These are phyloP conservation scores for Plutomurus gul DNA, from an alignment of 1,140 invertebrate genomes.

Conservation along the genomic window DNA sequence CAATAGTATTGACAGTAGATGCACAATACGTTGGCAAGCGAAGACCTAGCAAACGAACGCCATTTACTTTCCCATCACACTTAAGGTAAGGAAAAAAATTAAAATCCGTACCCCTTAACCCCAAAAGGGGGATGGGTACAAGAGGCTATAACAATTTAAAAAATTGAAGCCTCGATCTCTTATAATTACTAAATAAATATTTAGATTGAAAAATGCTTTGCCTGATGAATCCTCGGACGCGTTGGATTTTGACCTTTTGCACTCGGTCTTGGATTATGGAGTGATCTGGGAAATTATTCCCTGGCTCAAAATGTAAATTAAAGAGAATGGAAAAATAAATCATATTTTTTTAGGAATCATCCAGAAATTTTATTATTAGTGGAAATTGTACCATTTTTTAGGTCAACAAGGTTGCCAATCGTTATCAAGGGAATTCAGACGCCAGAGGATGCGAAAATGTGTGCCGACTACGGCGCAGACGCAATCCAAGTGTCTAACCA, in stretches of 20 bases:
- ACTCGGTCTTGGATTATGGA: constrained; percentile 15
- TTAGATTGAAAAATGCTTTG: constrained; percentile 30
- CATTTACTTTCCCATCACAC: constrained; percentile 79
- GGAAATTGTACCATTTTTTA: no score
- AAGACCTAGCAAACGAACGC: constrained; percentile 78
- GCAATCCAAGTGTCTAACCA: constrained; percentile 77
- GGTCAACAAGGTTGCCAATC: not conserved
- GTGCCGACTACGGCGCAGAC: constrained; percentile 71
- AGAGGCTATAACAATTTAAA: no score
- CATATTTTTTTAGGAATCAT: not conserved
- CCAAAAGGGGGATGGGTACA: no score
- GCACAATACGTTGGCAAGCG: constrained; percentile 80
- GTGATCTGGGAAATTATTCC: constrained; percentile 35
- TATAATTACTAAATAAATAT: not conserved
- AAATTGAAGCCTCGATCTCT: not conserved
- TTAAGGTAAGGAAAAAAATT: constrained; percentile 64
- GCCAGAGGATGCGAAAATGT: constrained; percentile 77
- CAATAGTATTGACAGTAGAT: constrained; percentile 45
- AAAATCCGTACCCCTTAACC: not conserved
- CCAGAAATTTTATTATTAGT: not conserved
- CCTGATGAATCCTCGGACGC: not conserved
- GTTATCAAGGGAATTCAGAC: not conserved
- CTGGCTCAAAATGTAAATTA: constrained; percentile 30
- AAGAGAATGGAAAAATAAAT: no score
- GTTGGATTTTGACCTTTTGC: constrained; percentile 5